Evolutionary conservation across 1,140 invertebrate genomes (phyloP), one percentile per base, ranked within the genome.

Genomic region (Aphelinus certus): DNA sequence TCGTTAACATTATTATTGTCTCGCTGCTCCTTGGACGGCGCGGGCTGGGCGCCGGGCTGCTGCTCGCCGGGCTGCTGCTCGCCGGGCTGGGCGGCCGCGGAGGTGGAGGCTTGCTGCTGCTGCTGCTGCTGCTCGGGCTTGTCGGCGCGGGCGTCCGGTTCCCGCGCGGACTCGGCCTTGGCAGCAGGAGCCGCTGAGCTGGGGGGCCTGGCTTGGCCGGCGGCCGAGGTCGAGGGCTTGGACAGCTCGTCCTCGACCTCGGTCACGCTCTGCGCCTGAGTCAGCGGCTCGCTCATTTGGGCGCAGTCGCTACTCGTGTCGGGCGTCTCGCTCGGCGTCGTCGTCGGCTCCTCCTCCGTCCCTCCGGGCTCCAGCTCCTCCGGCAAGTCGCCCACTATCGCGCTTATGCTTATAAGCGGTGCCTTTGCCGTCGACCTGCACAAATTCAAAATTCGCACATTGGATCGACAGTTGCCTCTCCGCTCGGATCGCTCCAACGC

Each of bases 331-430:
- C 73, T 53, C 76, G 4, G 4, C 9, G 60, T 57, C 1, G 56
- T 69, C 79, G 78, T 72, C 84, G 77, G 76, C 83, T 79, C 49
- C 79, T 77, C 60, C 79, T 79, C 78, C 51, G 53, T 67, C n/a
- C 26, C 58, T 2, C 49, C 65, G 6, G 67, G 62, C 51, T 79
- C 73, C 61, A 71, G 64, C 42, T 87, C 88, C 5, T 84, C 85
- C 42, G 87, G 83, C 48, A 90, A 80, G 62, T 93, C 91, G 69
- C 92, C 92, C 7, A 90, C 89, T 51, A 91, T 92, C 2, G 92
- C 92, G 84, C 91, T 93, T 48, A 93, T 92, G 84, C 92, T 93
- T 78, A 93, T 93, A 51, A 92, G 88, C n/a, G 92, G 92, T 4
- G 92, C 89, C 63, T 88, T 88, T 6, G 86, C 79, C 43, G 81